Evolutionary conservation across 1,140 invertebrate species (phyloP), one percentile per base, ranked within the genome.

Genomic region (Aplysia californica): DNA sequence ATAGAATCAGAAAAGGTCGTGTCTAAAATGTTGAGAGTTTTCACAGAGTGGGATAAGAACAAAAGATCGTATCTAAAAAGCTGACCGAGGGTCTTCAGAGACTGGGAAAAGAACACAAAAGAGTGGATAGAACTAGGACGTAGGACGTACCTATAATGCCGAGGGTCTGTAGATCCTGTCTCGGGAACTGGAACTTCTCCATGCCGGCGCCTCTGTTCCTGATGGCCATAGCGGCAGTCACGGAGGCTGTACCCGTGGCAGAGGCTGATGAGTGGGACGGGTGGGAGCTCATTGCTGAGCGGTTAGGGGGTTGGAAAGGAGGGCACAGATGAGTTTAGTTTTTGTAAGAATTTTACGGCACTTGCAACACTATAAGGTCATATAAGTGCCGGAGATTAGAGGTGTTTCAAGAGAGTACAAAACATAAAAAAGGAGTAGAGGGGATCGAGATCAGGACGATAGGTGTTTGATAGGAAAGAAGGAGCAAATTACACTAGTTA

Each of bases 131-230:
- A n/a, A n/a, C n/a, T n/a, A n/a, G n/a, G n/a, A n/a, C n/a, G n/a
- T n/a, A n/a, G 5, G 4, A 58, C 85, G 84, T 84, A 92, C 93
- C 93, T 76, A 98, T 91, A 6, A 96, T 93, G 76, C 96, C 95
- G 33, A 96, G 90, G 59, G 96, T 95, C 3, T 93, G 93, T 0
- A 98, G 89, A 75, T 95, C 91, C 21, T 92, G 92, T 61, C 95
- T 91, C 0, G 95, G 93, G 65, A 95, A 92, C 0, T 93, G 90
- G 5, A 96, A 89, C 80, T 94, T 94, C 50, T 97, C 96, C 82
- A 94, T 95, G 58, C 93, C 93, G 31, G 79, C 79, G 85, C 94
- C 94, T 23, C 83, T 74, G 65, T 79, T 83, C n/a, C 89, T 3
- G 35, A 56, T 39, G 6, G 61, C 23, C 4, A 58, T 58, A 1